phyloP scores from a whole-genome alignment of 2,888 invertebrate genomes.

The Eristalis intricaria region DNA sequence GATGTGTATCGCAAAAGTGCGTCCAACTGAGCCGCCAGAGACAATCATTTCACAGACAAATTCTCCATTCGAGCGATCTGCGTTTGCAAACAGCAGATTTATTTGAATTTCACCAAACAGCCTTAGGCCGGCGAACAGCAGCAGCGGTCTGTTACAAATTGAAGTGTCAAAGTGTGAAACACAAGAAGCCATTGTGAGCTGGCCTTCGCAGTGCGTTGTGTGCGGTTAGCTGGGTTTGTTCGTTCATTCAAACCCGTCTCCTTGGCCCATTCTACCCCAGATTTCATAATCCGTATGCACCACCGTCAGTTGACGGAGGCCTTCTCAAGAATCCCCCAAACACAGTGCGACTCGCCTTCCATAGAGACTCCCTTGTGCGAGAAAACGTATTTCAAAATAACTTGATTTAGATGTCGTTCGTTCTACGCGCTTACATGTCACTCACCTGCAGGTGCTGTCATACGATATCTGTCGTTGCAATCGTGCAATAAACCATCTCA shows the following conservation, averaged over 20 bases:
- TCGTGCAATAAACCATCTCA: conserved; percentile 72
- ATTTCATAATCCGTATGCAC: conserved; percentile 44
- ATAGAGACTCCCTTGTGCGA: conserved; percentile 9
- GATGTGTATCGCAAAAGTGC: too few relatives aligned
- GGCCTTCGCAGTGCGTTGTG: conserved; percentile 43
- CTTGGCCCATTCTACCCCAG: conserved; percentile 48
- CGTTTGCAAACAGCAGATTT: background rate
- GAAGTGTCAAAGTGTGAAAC: conserved; percentile 10
- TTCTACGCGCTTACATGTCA: conserved; percentile 61
- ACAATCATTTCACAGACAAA: too few relatives aligned
- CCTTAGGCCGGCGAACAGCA: background rate
- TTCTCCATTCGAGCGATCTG: background rate
- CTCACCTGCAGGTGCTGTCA: conserved; percentile 63
- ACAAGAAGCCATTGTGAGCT: conserved; percentile 27
- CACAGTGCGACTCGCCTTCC: conserved; percentile 14
- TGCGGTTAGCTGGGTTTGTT: conserved; percentile 31
- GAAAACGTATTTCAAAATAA: conserved; percentile 52
- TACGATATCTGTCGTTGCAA: conserved; percentile 65
- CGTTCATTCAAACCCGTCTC: conserved; percentile 28
- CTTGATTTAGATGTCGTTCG: conserved; percentile 56
- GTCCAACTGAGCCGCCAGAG: too few relatives aligned
- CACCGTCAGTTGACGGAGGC: background rate
- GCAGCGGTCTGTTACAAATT: background rate
- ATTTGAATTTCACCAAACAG: background rate
- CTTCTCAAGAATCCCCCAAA: conserved; percentile 41